Conservation (phyloP, 2,797 vertebrate genomes). For the Dicrostonyx torquatus region DNA sequence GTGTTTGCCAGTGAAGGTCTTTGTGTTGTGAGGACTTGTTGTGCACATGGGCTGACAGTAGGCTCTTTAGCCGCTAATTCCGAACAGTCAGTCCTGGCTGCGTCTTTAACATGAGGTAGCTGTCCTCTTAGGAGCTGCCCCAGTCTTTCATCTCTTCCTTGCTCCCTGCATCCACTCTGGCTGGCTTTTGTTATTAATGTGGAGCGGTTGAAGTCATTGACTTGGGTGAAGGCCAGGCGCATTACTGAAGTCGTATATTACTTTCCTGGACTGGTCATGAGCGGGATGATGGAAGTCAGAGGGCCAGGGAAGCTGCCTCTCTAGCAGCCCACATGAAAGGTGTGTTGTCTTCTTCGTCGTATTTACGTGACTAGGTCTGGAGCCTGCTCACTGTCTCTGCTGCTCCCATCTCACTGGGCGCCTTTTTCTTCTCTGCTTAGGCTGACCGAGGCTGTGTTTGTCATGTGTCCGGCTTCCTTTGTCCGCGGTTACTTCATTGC, state of each 20-base stretch:
- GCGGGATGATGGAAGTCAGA: slow-evolving; percentile 72
- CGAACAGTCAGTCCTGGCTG: neutral
- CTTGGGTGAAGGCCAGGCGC: slow-evolving; percentile 83
- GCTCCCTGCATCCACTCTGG: slow-evolving; percentile 71
- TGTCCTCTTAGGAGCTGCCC: neutral
- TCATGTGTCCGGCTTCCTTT: slow-evolving; percentile 19
- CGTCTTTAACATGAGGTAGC: slow-evolving; percentile 23
- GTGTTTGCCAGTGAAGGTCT: neutral
- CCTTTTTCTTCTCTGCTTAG: slow-evolving; percentile 66
- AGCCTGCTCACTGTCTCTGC: neutral
- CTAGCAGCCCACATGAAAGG: slow-evolving; percentile 76
- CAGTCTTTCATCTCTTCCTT: slow-evolving; percentile 59
- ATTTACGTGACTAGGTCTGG: neutral
- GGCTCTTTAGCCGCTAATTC: neutral
- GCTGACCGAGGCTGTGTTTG: slow-evolving; percentile 61
- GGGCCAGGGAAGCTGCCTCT: slow-evolving; percentile 53
- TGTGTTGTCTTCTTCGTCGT: slow-evolving; percentile 75
- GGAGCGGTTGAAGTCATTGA: slow-evolving; percentile 86
- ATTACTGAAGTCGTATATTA: slow-evolving; percentile 73
- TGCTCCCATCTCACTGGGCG: slow-evolving; percentile 25
- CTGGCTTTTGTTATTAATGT: slow-evolving; percentile 80
- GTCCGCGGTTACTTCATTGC: slow-evolving; percentile 56
- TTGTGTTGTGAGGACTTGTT: neutral
- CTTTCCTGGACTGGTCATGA: slow-evolving; percentile 72
- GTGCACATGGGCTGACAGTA: neutral